Evolutionary conservation across 2,888 invertebrate species (phyloP).

Genomic region (Lasioglossum malachurum): DNA sequence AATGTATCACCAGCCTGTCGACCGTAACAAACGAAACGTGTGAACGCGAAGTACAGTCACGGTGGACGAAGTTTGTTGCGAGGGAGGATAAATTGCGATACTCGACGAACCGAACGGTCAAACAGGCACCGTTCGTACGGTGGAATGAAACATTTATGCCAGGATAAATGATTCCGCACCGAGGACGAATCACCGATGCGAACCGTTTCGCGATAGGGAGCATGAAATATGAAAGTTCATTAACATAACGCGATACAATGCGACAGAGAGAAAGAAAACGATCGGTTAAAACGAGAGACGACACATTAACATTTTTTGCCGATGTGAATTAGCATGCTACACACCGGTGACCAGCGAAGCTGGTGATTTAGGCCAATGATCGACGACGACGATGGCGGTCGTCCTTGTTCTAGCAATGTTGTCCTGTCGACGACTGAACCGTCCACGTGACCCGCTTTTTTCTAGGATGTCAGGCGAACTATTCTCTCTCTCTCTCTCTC

Average conservation of each 20-base stretch:
- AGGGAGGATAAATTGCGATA: background rate
- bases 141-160: background rate
- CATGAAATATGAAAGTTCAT: conserved; percentile 39
- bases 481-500: background rate
- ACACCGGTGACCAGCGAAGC: conserved; percentile 53
- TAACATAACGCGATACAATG: background rate
- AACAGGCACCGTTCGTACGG: background rate
- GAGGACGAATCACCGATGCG: background rate
- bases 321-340: conserved; percentile 61
- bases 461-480: conserved; percentile 57
- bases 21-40: background rate
- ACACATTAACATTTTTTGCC: conserved; percentile 54
- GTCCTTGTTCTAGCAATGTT: conserved; percentile 67
- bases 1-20: conserved; percentile 2
- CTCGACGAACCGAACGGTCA: background rate
- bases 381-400: conserved; percentile 53
- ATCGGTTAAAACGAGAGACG: conserved; percentile 38
- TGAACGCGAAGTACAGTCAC: background rate
- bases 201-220: conserved; percentile 11
- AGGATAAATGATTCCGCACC: background rate
- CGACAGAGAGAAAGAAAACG: conserved; percentile 18
- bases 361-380: conserved; percentile 66
- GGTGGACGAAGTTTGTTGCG: background rate
- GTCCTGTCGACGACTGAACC: conserved; percentile 58
- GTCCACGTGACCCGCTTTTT: conserved; percentile 65